A percentile compares a stretch with the other conserved stretches of the same genome.
These are phyloP conservation scores for Pollenia amentaria DNA, from an alignment of 2,888 invertebrate genomes.

Conservation along the genomic window DNA sequence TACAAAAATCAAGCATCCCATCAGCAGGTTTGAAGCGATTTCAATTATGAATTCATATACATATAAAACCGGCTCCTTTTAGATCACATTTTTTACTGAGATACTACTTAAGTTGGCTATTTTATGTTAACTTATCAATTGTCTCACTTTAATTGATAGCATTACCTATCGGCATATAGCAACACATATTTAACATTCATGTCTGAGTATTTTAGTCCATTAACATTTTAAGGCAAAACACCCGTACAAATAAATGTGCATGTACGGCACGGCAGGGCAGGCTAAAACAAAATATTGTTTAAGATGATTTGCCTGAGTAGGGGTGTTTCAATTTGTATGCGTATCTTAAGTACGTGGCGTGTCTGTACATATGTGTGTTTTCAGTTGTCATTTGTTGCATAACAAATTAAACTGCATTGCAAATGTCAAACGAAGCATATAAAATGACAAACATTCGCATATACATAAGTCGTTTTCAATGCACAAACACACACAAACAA, in stretches of 20 bases:
- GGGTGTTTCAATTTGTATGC: neutral
- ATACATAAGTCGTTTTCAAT: slow-evolving; percentile 43
- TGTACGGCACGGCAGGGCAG: neutral
- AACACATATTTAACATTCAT: slow-evolving; percentile 65
- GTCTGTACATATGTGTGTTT: neutral
- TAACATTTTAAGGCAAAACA: slow-evolving; percentile 62
- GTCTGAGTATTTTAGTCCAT: slow-evolving; percentile 71
- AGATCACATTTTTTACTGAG: too few species aligned
- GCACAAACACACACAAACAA: slow-evolving; percentile 12
- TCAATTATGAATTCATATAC: too few species aligned
- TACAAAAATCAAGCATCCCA: too few species aligned
- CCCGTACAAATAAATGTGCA: slow-evolving; percentile 32
- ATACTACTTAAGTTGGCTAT: neutral
- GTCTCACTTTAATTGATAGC: slow-evolving; percentile 10
- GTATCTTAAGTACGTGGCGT: neutral
- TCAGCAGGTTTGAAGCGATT: too few species aligned
- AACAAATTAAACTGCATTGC: slow-evolving; percentile 73
- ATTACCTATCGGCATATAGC: slow-evolving; percentile 17
- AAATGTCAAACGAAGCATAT: slow-evolving; percentile 69
- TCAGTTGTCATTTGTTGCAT: slow-evolving; percentile 67
- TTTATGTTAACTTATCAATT: slow-evolving; percentile 28
- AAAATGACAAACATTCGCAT: slow-evolving; percentile 62
- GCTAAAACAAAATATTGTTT: slow-evolving; percentile 50
- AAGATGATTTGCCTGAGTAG: slow-evolving; percentile 32
- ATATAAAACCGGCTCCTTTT: too few species aligned